Conservation (phyloP, 2,797 vertebrate species). For the Scomberomorus guttatus region DNA sequence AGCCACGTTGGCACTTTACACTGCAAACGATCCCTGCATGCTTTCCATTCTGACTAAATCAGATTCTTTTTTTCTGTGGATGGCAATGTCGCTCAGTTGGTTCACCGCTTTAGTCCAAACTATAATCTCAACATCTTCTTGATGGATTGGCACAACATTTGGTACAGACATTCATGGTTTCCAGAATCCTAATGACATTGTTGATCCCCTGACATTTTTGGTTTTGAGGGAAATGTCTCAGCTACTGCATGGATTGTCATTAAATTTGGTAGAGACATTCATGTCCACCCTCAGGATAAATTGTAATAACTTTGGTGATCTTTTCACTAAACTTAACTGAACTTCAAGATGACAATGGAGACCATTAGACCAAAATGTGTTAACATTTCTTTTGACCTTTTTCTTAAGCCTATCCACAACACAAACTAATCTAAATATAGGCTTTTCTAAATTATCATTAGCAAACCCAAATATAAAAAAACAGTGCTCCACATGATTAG, state of each 20-base stretch:
- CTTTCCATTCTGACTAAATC: background rate
- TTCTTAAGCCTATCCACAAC: background rate
- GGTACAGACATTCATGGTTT: no score
- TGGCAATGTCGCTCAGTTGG: no score
- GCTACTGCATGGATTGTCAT: no score
- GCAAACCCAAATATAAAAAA: background rate
- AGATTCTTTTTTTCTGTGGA: background rate
- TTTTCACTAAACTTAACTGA: background rate
- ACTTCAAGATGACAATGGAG: background rate
- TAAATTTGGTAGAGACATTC: no score
- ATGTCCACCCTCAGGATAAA: no score
- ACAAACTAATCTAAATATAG: background rate
- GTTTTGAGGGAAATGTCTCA: no score
- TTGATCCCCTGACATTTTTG: no score
- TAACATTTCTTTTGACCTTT: background rate
- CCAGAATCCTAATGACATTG: no score
- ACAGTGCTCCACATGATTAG: background rate
- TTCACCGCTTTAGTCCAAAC: background rate
- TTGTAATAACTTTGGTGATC: no score
- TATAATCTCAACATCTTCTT: no score
- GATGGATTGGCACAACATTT: no score
- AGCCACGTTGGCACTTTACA: background rate
- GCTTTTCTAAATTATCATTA: background rate
- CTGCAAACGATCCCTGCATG: background rate
- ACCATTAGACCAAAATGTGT: background rate